Conservation (phyloP, 2,113 vertebrate genomes). For the Chamaea fasciata region DNA sequence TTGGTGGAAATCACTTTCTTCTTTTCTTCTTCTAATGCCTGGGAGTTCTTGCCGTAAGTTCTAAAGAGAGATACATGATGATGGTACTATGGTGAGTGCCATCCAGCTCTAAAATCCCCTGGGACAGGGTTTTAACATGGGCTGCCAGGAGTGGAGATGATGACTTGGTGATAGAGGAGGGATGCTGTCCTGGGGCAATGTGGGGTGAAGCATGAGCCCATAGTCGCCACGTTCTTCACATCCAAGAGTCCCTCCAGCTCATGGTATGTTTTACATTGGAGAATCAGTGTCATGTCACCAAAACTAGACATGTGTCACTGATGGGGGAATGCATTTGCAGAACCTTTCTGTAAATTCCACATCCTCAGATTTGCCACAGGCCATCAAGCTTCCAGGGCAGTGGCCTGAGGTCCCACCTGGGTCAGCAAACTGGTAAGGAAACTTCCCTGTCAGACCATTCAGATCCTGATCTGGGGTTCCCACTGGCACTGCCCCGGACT, state of each 20-base stretch:
- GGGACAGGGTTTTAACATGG: background rate
- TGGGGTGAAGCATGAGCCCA: accelerated
- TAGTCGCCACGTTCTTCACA: accelerated
- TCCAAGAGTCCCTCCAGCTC: background rate
- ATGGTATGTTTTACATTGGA: background rate
- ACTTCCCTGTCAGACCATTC: background rate
- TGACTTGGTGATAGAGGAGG: background rate
- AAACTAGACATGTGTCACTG: background rate
- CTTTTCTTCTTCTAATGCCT: background rate
- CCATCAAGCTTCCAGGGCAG: background rate
- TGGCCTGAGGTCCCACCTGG: background rate
- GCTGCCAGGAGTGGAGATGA: background rate
- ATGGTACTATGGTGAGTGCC: background rate
- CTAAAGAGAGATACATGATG: background rate
- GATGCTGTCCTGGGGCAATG: background rate
- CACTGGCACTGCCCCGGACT: background rate
- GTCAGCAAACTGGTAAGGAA: background rate
- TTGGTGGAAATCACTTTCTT: background rate
- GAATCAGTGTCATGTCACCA: background rate
- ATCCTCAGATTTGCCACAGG: background rate
- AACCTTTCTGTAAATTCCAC: background rate
- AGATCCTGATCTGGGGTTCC: background rate
- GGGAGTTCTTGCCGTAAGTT: background rate
- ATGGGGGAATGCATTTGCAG: background rate
- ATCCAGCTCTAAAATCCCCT: background rate